Percentiles rank a stretch among this genome's conserved stretches.
Conservation (phyloP, 2,113 vertebrate species). For the Lota lota region DNA sequence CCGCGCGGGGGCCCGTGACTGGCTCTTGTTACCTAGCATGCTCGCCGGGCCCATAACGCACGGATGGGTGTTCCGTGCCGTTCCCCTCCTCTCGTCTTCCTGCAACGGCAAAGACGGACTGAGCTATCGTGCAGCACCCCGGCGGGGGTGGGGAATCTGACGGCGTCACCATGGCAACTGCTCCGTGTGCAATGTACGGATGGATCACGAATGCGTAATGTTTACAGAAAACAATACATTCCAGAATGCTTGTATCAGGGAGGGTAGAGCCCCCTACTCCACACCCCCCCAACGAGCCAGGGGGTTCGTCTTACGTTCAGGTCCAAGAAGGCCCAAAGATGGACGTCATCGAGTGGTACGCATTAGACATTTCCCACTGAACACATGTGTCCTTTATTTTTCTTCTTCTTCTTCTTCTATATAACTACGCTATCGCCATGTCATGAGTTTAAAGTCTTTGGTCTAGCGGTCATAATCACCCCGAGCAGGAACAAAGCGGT, state of each 20-base stretch:
- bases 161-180: conserved; percentile 58
- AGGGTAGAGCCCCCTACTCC: conserved; percentile 13
- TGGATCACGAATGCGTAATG: conserved; percentile 53
- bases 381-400: conserved; percentile 38
- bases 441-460: conserved; percentile 22
- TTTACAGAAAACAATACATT: conserved; percentile 74
- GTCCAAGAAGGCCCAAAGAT: conserved; percentile 38
- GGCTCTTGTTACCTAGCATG: conserved; percentile 54
- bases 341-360: background rate
- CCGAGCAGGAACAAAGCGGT: conserved; percentile 29
- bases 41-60: conserved; percentile 28
- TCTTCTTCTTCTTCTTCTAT: background rate
- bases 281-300: background rate
- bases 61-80: conserved; percentile 39
- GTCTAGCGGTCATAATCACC: conserved; percentile 35
- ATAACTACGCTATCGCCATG: too few species aligned
- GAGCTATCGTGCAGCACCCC: conserved; percentile 20
- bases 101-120: conserved; percentile 8
- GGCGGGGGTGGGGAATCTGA: conserved; percentile 21
- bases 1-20: conserved; percentile 33
- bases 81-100: conserved; percentile 11
- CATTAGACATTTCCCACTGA: conserved; percentile 22
- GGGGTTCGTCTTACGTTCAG: conserved; percentile 23
- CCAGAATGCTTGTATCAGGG: conserved; percentile 58
- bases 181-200: conserved; percentile 36